Percentiles rank a stretch among this genome's conserved stretches.
phyloP scores from a whole-genome alignment of 2,113 vertebrate genomes.

The Menura novaehollandiae region DNA sequence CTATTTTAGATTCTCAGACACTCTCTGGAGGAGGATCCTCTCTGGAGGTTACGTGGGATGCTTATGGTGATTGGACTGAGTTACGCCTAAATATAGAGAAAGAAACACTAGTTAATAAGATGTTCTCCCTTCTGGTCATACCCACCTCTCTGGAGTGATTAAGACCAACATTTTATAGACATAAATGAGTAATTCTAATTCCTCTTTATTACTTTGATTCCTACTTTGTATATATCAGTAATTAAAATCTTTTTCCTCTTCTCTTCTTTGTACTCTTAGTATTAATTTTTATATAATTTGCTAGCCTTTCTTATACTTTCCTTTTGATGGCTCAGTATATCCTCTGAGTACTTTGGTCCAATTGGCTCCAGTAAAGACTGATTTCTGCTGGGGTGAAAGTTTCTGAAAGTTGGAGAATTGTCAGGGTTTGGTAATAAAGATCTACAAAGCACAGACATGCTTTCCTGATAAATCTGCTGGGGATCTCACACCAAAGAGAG shows the following conservation, averaged over 20 bases:
- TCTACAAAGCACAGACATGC: accelerated
- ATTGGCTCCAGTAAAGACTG: not conserved
- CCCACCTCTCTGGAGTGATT: not conserved
- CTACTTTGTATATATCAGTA: not conserved
- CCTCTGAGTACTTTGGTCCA: not conserved
- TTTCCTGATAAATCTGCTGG: not conserved
- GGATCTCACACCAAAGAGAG: accelerated
- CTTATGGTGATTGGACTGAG: not conserved
- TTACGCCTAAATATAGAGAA: not conserved
- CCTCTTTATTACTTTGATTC: not conserved
- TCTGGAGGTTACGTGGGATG: not conserved
- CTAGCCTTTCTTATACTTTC: not conserved
- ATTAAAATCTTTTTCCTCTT: not conserved
- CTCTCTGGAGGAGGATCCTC: not conserved
- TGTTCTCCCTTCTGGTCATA: not conserved
- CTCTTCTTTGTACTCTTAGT: not conserved
- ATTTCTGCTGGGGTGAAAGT: not conserved
- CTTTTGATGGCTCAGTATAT: not conserved
- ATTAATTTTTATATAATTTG: not conserved
- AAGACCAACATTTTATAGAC: not conserved
- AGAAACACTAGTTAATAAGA: not conserved
- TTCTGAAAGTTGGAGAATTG: not conserved
- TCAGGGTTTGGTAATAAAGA: not conserved
- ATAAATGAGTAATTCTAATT: slow-evolving; percentile 12
- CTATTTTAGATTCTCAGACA: not conserved